Evolutionary conservation across 2,113 vertebrate species (phyloP).

Genomic region (Excalfactoria chinensis): DNA sequence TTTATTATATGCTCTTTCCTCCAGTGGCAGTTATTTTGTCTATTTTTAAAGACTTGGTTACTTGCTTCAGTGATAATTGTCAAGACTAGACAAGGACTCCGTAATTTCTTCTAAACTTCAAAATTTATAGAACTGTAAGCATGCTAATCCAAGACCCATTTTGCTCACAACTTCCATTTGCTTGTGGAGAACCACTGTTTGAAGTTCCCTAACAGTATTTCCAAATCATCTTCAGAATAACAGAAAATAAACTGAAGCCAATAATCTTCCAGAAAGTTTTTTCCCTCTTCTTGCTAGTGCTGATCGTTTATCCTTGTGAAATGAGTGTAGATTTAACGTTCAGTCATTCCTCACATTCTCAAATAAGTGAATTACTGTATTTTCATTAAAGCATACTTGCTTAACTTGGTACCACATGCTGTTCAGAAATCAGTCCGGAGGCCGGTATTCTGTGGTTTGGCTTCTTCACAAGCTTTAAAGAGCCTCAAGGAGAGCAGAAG

Average conservation of each 20-base stretch:
- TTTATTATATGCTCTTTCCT: not conserved
- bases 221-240: not conserved
- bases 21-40: not conserved
- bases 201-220: not conserved
- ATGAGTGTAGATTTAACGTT: not conserved
- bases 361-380: not conserved
- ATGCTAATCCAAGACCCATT: not conserved
- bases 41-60: not conserved
- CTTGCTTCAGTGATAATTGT: not conserved
- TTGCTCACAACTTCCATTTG: not conserved
- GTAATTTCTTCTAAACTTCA: not conserved
- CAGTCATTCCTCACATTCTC: not conserved
- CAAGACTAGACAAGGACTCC: not conserved
- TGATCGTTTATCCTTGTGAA: not conserved
- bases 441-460: not conserved
- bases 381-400: rapidly evolving
- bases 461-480: too few species aligned
- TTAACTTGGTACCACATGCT: not conserved
- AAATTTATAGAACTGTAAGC: not conserved
- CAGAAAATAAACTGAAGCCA: not conserved
- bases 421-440: not conserved
- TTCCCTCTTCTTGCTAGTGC: not conserved
- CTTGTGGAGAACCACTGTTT: not conserved
- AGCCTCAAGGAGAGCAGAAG: too few species aligned
- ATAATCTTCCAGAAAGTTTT: not conserved